A percentile compares a stretch with the other conserved stretches of the same genome.
Conservation (phyloP, 2,113 vertebrate species). For the Nibea albiflora region DNA sequence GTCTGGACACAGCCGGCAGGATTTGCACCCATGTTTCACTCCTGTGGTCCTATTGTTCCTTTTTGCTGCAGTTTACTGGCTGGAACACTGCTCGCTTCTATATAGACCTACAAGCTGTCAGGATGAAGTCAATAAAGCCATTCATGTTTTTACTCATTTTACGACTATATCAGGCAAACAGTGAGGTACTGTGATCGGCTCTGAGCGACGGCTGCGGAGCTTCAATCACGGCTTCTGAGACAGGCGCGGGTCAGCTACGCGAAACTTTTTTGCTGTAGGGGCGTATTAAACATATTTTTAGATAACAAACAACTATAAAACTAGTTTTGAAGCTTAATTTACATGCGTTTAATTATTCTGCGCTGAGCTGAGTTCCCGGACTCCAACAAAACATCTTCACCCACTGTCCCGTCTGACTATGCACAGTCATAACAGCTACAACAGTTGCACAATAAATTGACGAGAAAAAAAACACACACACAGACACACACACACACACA, state of each 20-base stretch:
- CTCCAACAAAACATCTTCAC: not conserved
- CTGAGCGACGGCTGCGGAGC: constrained; percentile 25
- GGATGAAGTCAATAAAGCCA: constrained; percentile 67
- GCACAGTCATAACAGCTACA: constrained; percentile 14
- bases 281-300: not conserved
- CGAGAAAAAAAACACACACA: not conserved
- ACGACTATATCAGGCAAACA: constrained; percentile 53
- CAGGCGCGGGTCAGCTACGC: not conserved
- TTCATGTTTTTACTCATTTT: constrained; percentile 68
- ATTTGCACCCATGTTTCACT: constrained; percentile 77
- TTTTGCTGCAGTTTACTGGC: constrained; percentile 62
- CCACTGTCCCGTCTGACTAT: constrained; percentile 2
- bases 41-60: constrained; percentile 74
- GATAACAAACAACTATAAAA: not conserved
- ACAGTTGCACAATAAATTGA: constrained; percentile 27
- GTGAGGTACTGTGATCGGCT: constrained; percentile 47
- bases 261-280: not conserved
- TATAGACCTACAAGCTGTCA: constrained; percentile 63
- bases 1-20: constrained; percentile 74
- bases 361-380: constrained; percentile 11
- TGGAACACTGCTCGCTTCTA: constrained; percentile 71
- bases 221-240: constrained; percentile 13
- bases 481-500: too few species aligned
- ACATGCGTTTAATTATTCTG: not conserved
- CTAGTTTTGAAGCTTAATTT: not conserved